Evolutionary conservation across 2,113 vertebrate species (phyloP).

Genomic region (Symphodus melops): DNA sequence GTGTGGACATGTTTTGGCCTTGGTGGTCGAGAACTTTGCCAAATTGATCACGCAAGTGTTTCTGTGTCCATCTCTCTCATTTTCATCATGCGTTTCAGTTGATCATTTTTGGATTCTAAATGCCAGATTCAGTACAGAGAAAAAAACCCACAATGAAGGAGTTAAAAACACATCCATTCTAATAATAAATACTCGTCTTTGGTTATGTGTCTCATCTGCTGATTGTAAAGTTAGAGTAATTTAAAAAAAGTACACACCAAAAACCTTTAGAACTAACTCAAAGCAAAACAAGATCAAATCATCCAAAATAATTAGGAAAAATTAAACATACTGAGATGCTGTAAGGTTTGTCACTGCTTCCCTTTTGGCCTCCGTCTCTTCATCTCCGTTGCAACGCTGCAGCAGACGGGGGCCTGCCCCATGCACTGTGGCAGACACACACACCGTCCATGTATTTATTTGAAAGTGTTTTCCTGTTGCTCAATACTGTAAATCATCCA

Average conservation of each 20-base stretch:
- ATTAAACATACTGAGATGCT: neutral
- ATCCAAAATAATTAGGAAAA: neutral
- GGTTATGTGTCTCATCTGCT: neutral
- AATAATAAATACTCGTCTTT: neutral
- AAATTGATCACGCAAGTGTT: constrained; percentile 7
- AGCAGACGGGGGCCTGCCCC: constrained; percentile 18
- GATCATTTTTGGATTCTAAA: neutral
- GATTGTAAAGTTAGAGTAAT: neutral
- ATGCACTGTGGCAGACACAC: constrained; percentile 4
- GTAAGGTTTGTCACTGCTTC: neutral
- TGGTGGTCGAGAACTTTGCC: constrained; percentile 4
- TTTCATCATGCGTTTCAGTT: constrained; percentile 17
- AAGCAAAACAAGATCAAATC: neutral
- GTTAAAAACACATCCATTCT: neutral
- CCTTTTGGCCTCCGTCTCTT: neutral
- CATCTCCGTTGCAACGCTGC: constrained; percentile 11
- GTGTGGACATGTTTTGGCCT: constrained; percentile 16
- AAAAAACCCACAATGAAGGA: neutral
- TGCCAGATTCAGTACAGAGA: constrained; percentile 12
- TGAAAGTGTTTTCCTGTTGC: constrained; percentile 42
- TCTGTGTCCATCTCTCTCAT: neutral
- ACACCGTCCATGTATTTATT: constrained; percentile 45
- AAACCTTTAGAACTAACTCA: neutral
- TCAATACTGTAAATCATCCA: constrained; percentile 48
- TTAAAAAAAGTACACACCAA: too few species aligned